Percentiles rank a stretch among this genome's conserved stretches.
Conservation (phyloP, 2,888 invertebrate genomes). For the Lomographa bimaculata region DNA sequence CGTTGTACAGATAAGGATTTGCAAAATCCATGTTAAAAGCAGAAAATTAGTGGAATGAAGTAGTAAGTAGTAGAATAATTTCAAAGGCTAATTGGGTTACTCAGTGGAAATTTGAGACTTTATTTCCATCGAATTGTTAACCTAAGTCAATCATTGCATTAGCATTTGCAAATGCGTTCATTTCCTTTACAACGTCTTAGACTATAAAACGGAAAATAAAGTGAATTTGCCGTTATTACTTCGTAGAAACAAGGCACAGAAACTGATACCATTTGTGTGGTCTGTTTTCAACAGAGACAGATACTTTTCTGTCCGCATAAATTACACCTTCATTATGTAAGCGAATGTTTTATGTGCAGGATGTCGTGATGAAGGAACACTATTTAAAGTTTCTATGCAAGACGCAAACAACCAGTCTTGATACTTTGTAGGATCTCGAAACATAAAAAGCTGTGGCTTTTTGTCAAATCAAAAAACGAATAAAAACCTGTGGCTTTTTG, state of each 20-base stretch:
- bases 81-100: too few species aligned
- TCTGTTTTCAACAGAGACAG: slow-evolving; percentile 55
- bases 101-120: too few species aligned
- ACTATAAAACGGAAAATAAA: slow-evolving; percentile 16
- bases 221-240: slow-evolving; percentile 14
- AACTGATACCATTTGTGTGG: slow-evolving; percentile 49
- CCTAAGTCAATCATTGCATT: too few species aligned
- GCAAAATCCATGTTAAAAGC: too few species aligned
- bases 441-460: too few species aligned
- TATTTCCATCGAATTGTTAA: too few species aligned
- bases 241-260: slow-evolving; percentile 26
- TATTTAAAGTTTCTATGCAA: slow-evolving; percentile 42
- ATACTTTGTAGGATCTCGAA: too few species aligned
- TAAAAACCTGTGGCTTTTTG: too few species aligned
- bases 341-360: slow-evolving; percentile 72
- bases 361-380: slow-evolving; percentile 69
- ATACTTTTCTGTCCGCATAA: slow-evolving; percentile 71
- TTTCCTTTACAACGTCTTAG: slow-evolving; percentile 15
- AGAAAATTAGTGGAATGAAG: too few species aligned
- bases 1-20: too few species aligned
- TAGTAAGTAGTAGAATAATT: too few species aligned
- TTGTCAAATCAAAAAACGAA: too few species aligned
- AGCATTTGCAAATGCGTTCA: slow-evolving; percentile 16
- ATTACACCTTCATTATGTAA: slow-evolving; percentile 72
- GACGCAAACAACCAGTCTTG: slow-evolving; percentile 1